Percentiles rank a stretch among this genome's conserved stretches.
phyloP scores from a whole-genome alignment of 1,140 invertebrate species.

The Onthophagus taurus region DNA sequence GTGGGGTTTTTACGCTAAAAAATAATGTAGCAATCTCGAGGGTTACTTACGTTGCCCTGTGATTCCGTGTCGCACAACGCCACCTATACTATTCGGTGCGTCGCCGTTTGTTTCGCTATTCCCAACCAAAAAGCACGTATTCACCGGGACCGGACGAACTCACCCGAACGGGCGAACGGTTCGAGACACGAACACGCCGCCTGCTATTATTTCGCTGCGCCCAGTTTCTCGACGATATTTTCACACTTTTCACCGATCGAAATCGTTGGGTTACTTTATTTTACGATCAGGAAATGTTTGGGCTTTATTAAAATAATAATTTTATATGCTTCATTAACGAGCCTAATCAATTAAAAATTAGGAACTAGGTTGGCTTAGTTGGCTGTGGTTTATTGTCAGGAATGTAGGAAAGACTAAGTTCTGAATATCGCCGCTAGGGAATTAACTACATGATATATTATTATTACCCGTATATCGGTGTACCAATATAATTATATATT shows the following conservation, averaged over 20 bases:
- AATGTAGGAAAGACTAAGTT: conserved; percentile 17
- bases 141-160: conserved; percentile 12
- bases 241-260: too few species aligned
- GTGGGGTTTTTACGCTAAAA: conserved; percentile 12
- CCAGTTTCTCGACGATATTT: conserved; percentile 4
- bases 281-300: conserved; percentile 3
- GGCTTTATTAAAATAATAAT: neutral
- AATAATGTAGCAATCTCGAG: conserved; percentile 15
- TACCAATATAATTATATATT: too few species aligned
- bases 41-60: conserved; percentile 19
- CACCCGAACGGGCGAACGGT: too few species aligned
- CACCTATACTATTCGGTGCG: conserved; percentile 18
- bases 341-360: too few species aligned
- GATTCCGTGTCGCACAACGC: conserved; percentile 18
- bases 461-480: conserved; percentile 18
- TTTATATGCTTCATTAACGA: too few species aligned
- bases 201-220: conserved; percentile 1
- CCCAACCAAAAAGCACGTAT: conserved; percentile 18
- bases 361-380: conserved; percentile 14
- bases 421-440: conserved; percentile 14
- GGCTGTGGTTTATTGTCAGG: conserved; percentile 16
- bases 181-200: conserved; percentile 2
- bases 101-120: too few species aligned
- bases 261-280: neutral
- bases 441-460: conserved; percentile 14